A percentile compares a stretch with the other conserved stretches of the same genome.
Conservation (phyloP, 2,113 vertebrate species). For the Pardalotus punctatus region DNA sequence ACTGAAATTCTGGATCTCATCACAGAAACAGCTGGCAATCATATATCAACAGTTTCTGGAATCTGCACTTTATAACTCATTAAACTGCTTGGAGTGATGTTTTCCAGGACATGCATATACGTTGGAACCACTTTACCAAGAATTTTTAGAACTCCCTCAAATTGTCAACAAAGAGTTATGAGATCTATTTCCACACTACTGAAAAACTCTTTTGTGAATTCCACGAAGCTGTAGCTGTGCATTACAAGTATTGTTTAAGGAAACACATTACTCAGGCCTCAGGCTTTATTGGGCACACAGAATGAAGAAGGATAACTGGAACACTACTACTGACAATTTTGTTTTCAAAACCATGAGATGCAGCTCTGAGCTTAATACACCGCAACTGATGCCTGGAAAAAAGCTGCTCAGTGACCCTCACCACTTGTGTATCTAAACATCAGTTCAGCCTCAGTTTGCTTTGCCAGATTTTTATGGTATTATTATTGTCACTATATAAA, state of each 20-base stretch:
- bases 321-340: background rate
- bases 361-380: background rate
- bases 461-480: background rate
- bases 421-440: background rate
- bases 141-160: background rate
- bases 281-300: background rate
- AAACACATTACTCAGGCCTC: background rate
- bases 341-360: background rate
- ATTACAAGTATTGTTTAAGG: background rate
- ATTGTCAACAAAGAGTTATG: background rate
- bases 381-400: background rate
- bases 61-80: background rate
- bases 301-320: background rate
- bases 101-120: background rate
- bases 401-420: background rate
- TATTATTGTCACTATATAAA: slow-evolving; percentile 8
- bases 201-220: background rate
- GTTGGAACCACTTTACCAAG: background rate
- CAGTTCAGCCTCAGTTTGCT: slow-evolving; percentile 3
- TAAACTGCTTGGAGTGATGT: background rate
- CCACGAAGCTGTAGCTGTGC: background rate
- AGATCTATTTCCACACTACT: background rate
- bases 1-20: background rate
- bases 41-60: background rate
- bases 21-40: background rate